phyloP scores from a whole-genome alignment of 2,888 invertebrate genomes.

The Dinocampus coccinellae region DNA sequence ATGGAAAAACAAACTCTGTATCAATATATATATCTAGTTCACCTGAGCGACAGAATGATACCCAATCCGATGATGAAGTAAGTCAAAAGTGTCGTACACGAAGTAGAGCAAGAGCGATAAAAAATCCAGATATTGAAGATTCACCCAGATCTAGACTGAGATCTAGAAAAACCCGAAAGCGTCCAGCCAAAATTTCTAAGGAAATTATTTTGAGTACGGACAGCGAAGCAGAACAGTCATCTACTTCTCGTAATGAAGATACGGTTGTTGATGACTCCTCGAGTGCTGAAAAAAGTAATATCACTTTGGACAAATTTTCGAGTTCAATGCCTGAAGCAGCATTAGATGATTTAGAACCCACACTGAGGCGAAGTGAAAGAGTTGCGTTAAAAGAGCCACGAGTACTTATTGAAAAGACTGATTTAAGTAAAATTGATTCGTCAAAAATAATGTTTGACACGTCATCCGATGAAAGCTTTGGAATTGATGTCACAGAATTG shows the following conservation, averaged over 20 bases:
- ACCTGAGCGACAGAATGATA: slow-evolving; percentile 34
- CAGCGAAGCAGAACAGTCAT: background rate
- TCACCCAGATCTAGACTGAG: slow-evolving; percentile 35
- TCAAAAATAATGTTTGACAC: slow-evolving; percentile 57
- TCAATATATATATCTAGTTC: slow-evolving; percentile 31
- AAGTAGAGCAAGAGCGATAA: slow-evolving; percentile 23
- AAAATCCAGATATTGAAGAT: slow-evolving; percentile 26
- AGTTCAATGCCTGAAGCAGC: slow-evolving; percentile 14
- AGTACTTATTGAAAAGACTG: slow-evolving; percentile 57
- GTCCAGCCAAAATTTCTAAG: background rate
- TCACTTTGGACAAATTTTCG: background rate
- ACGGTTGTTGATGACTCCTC: background rate
- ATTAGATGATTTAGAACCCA: slow-evolving; percentile 43
- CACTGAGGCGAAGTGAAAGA: slow-evolving; percentile 52
- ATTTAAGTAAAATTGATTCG: slow-evolving; percentile 57
- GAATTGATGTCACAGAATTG: slow-evolving; percentile 59
- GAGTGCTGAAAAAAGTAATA: slow-evolving; percentile 20
- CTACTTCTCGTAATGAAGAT: background rate
- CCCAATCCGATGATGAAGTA: slow-evolving; percentile 36
- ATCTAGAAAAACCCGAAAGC: slow-evolving; percentile 15
- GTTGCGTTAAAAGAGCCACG: slow-evolving; percentile 53
- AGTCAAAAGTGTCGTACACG: slow-evolving; percentile 19
- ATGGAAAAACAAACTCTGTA: slow-evolving; percentile 21
- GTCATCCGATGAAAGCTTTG: slow-evolving; percentile 65
- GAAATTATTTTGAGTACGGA: slow-evolving; percentile 13